Conservation (phyloP, 2,888 invertebrate species). For the Ochropacha duplaris region DNA sequence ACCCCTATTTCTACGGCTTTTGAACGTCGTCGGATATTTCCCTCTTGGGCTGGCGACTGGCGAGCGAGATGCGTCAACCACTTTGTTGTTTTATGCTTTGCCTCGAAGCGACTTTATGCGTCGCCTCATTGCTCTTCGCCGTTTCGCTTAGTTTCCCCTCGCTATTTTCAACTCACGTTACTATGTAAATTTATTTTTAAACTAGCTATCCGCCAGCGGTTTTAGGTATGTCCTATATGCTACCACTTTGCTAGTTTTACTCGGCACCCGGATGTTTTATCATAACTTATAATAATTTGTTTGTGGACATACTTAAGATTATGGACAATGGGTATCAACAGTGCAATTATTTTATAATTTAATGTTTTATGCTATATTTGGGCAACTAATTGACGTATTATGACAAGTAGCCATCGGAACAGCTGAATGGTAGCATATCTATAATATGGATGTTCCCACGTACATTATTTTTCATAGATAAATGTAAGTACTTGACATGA, state of each 20-base stretch:
- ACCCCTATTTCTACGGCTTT: constrained; percentile 59
- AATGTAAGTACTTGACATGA: no score
- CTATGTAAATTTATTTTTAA: constrained; percentile 74
- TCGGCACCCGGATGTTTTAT: constrained; percentile 10
- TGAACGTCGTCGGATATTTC: constrained; percentile 69
- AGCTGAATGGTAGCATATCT: no score
- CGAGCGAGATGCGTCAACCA: constrained; percentile 75
- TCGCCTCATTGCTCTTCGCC: constrained; percentile 79
- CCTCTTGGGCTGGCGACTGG: constrained; percentile 66
- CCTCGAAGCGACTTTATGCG: constrained; percentile 76
- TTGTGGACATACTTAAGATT: neutral
- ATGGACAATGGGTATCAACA: no score
- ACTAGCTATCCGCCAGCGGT: constrained; percentile 48
- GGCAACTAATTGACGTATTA: no score
- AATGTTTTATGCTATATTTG: no score
- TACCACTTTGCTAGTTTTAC: constrained; percentile 20
- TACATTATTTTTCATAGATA: no score
- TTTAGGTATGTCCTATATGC: constrained; percentile 26
- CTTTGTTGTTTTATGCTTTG: constrained; percentile 82
- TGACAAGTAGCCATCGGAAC: no score
- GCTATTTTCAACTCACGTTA: constrained; percentile 78
- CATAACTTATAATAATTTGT: neutral
- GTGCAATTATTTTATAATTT: no score
- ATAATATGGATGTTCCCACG: no score
- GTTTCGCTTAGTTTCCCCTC: constrained; percentile 76